Evolutionary conservation across 2,113 vertebrate species (phyloP).

Genomic region (Microcebus ravelobensis): DNA sequence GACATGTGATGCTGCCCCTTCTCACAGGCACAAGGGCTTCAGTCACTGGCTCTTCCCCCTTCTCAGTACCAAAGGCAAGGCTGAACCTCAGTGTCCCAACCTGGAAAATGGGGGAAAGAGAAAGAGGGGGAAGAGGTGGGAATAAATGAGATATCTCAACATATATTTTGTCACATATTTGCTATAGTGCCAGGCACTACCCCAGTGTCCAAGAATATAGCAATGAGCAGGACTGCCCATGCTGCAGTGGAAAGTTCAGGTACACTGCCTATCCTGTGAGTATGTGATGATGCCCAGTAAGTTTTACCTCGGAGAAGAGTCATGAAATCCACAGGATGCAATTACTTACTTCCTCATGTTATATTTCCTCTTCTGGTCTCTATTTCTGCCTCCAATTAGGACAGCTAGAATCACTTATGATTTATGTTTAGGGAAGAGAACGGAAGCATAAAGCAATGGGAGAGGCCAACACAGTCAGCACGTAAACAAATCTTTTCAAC

Average conservation of each 20-base stretch:
- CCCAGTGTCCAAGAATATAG: not conserved
- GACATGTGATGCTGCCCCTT: not conserved
- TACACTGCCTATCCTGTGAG: not conserved
- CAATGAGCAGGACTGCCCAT: too few species aligned
- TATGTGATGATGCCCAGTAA: not conserved
- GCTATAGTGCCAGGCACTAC: accelerated
- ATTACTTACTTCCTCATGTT: not conserved
- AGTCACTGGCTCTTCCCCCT: not conserved
- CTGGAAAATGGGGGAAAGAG: not conserved
- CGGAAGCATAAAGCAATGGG: not conserved
- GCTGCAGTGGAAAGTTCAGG: not conserved
- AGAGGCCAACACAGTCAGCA: not conserved
- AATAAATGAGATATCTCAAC: not conserved
- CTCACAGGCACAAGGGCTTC: not conserved
- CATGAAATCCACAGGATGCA: not conserved
- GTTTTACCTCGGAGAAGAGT: not conserved
- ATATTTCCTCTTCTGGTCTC: not conserved
- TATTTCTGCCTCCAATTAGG: not conserved
- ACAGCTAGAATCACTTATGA: not conserved
- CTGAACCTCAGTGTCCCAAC: not conserved
- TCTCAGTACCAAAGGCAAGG: not conserved
- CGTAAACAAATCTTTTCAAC: not conserved
- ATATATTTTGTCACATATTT: accelerated
- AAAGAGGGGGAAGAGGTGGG: not conserved
- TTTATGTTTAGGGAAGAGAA: not conserved